These are phyloP conservation scores for Tolmerus cingulatus DNA, from an alignment of 2,888 invertebrate genomes.

Conservation along the genomic window DNA sequence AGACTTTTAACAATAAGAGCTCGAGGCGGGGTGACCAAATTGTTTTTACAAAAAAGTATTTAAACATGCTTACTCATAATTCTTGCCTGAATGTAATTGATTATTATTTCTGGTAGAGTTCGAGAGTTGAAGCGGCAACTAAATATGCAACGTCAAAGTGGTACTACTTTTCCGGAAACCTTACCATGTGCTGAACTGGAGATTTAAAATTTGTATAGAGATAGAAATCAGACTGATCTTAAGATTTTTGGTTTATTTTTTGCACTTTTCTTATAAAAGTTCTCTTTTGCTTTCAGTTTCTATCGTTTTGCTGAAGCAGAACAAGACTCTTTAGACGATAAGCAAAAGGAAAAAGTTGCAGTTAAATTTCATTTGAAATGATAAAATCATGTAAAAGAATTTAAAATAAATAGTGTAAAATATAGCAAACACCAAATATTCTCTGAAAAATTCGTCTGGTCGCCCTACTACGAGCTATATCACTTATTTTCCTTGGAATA, in stretches of 20 bases:
- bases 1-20: background rate
- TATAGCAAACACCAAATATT: background rate
- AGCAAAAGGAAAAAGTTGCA: background rate
- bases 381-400: background rate
- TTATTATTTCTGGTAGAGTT: background rate
- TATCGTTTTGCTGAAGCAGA: background rate
- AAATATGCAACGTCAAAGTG: background rate
- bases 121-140: background rate
- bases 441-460: background rate
- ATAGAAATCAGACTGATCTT: no score
- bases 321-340: background rate
- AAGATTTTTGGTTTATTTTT: no score
- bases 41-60: background rate
- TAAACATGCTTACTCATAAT: background rate
- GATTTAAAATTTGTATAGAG: no score
- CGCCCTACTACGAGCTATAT: background rate
- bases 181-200: background rate
- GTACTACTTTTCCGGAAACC: background rate
- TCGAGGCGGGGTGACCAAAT: background rate
- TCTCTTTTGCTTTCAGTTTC: background rate
- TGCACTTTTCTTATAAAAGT: background rate
- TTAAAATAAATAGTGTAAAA: background rate
- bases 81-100: background rate
- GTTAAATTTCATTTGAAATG: background rate
- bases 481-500: background rate